Evolutionary conservation across 1,140 invertebrate species (phyloP), one percentile per base, ranked within the genome.

Genomic region (Scaptomyza pallida): DNA sequence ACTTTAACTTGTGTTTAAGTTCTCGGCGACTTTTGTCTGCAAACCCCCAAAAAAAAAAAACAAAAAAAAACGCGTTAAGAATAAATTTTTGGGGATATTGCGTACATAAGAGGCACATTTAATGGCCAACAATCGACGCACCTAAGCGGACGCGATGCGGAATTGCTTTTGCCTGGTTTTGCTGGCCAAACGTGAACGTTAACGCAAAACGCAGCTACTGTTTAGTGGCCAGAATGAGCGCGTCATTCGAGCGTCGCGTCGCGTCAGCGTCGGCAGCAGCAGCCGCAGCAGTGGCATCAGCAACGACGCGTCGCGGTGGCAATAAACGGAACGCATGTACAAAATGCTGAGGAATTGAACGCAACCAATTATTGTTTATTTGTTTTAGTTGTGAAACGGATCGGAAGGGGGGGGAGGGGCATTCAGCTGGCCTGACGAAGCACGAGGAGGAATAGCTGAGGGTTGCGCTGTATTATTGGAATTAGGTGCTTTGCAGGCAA

Each of bases 341-440:
- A 55, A 68, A 78, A 67, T 61, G 55, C 61, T 60, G 64, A 68
- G 65, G 82, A 75, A 61, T 82, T 61, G 71, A 64, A 67, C 69
- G 44, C 47, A 62, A 62, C 71, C 80, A 78, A 82, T 82, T 75
- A 85, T 73, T 82, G 75, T 83, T 83, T 82, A 75, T 79, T 82
- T 82, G 78, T 72, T 68, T 64, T 41, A 62, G 19, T 50, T 61
- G 45, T 30, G 26, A 30, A 30, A 30, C 6, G 26, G 30, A 23
- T 59, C 54, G 57, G 40, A 41, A 19, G 33, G 26, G 30, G 19
- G 48, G 45, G 57, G 40, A 41, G 19, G 33, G 26, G 41, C 43
- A 16, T 33, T 17, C 19, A 5, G 26, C 37, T 26, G n/a, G n/a
- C n/a, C n/a, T n/a, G n/a, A n/a, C n/a, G 13, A 40, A 12, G 26